Evolutionary conservation across 2,797 vertebrate species (phyloP).

Genomic region (Melanotaenia maccullochi): DNA sequence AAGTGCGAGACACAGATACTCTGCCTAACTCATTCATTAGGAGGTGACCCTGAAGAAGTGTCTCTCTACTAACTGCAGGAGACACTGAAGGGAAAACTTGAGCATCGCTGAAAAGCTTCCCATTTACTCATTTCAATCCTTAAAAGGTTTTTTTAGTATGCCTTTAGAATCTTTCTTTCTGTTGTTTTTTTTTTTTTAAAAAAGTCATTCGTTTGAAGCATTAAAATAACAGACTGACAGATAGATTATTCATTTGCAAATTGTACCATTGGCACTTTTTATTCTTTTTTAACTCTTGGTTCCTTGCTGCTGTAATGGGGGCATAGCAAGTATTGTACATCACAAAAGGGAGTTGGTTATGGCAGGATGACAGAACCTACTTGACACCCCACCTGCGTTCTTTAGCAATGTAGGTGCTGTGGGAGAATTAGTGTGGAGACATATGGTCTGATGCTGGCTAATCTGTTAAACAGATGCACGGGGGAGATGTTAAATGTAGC

Average conservation of each 20-base stretch:
- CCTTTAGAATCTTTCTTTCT: neutral
- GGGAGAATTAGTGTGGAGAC: conserved; percentile 46
- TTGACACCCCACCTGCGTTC: conserved; percentile 23
- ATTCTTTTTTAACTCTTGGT: neutral
- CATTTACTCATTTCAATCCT: neutral
- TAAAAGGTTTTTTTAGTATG: neutral
- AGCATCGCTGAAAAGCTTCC: neutral
- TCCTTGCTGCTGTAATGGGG: conserved; percentile 6
- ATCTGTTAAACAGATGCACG: conserved; percentile 48
- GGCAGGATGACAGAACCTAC: conserved; percentile 42
- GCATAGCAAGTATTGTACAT: conserved; percentile 32
- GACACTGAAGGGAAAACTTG: conserved; percentile 37
- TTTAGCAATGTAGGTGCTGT: conserved; percentile 36
- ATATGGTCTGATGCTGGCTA: conserved; percentile 52
- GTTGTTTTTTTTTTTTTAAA: neutral
- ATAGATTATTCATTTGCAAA: neutral
- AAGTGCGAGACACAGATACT: conserved; percentile 54
- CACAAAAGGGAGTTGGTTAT: conserved; percentile 29
- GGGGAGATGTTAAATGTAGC: conserved; percentile 44
- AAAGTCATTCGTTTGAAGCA: neutral
- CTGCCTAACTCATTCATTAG: conserved; percentile 59
- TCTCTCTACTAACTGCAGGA: conserved; percentile 40
- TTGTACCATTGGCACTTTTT: neutral
- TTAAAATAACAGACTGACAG: neutral
- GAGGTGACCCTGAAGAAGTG: conserved; percentile 64